Conservation (phyloP, 1,140 invertebrate species). For the Gonioctena quinquepunctata region DNA sequence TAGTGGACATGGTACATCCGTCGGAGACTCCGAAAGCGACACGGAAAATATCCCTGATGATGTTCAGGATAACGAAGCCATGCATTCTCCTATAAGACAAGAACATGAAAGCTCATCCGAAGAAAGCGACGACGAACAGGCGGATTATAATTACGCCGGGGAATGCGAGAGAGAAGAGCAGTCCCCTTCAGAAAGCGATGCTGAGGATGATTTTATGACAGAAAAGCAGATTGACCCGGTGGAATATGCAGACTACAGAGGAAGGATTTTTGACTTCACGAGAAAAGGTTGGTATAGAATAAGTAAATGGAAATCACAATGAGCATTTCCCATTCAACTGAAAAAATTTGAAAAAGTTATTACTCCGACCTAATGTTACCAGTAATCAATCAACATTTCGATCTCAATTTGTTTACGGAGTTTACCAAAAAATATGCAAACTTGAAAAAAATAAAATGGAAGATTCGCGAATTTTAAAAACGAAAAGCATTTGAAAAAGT, state of each 20-base stretch:
- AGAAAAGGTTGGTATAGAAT: constrained; percentile 34
- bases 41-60: constrained; percentile 21
- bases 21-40: constrained; percentile 47
- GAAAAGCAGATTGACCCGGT: constrained; percentile 31
- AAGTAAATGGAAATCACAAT: too few relatives aligned
- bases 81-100: not conserved
- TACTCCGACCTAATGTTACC: too few relatives aligned
- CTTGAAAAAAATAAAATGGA: too few relatives aligned
- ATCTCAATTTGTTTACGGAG: too few relatives aligned
- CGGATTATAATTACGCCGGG: constrained; percentile 26
- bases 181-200: constrained; percentile 13
- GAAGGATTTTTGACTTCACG: constrained; percentile 48
- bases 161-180: constrained; percentile 15
- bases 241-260: constrained; percentile 42
- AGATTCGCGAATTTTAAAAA: too few relatives aligned
- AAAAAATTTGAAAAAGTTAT: not conserved
- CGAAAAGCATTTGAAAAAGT: too few relatives aligned
- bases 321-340: too few relatives aligned
- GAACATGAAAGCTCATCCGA: constrained; percentile 10
- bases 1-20: constrained; percentile 48
- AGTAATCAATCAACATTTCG: too few relatives aligned
- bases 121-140: constrained; percentile 22
- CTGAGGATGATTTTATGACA: constrained; percentile 42
- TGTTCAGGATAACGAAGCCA: constrained; percentile 9
- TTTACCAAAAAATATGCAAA: too few relatives aligned